These are phyloP conservation scores for Tetanocera ferruginea DNA, from an alignment of 2,888 invertebrate genomes.

Conservation along the genomic window DNA sequence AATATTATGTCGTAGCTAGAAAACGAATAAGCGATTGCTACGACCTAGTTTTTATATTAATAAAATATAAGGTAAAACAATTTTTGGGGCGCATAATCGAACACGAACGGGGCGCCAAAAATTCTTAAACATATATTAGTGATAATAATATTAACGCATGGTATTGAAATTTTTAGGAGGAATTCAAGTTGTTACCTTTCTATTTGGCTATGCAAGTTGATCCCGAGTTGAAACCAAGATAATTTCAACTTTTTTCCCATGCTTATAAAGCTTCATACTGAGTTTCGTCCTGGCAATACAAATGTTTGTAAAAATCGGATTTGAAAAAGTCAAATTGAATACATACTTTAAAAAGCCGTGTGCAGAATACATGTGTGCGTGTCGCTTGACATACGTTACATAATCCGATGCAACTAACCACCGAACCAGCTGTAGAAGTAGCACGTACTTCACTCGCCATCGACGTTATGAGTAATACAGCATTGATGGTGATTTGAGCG, in stretches of 20 bases:
- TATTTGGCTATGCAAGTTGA: no score
- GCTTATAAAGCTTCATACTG: constrained; percentile 5
- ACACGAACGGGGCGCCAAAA: no score
- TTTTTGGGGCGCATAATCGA: no score
- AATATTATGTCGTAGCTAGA: no score
- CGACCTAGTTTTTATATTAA: no score
- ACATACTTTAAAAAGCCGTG: constrained; percentile 2
- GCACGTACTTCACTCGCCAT: constrained; percentile 4
- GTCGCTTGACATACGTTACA: constrained; percentile 28
- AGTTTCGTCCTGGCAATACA: not conserved
- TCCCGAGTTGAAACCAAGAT: not conserved
- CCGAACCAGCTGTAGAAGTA: constrained; percentile 1
- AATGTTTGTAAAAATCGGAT: constrained; percentile 30
- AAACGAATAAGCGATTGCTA: no score
- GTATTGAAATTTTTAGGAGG: no score
- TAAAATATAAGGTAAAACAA: no score
- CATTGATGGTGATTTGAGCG: constrained; percentile 23
- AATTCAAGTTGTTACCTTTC: no score
- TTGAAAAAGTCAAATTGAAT: constrained; percentile 34
- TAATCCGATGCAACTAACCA: constrained; percentile 33
- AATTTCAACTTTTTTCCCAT: not conserved
- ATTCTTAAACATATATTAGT: no score
- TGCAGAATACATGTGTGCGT: not conserved
- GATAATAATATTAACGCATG: no score
- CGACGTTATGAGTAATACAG: constrained; percentile 9